phyloP scores from a whole-genome alignment of 1,140 invertebrate species.

The Cephus cinctus region DNA sequence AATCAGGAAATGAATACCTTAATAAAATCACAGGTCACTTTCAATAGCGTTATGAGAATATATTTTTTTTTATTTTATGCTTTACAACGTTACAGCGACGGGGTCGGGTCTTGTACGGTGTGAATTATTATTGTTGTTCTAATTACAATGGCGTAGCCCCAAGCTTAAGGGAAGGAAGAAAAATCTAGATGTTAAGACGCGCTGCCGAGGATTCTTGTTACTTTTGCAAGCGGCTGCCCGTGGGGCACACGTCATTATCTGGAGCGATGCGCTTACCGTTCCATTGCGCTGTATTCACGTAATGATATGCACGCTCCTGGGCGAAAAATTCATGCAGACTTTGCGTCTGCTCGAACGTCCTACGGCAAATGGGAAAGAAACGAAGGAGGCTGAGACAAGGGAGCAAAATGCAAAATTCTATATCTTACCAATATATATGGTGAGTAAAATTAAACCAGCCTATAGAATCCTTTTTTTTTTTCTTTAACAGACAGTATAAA shows the following conservation, averaged over 20 bases:
- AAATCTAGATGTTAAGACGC: slow-evolving; percentile 8
- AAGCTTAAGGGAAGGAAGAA: slow-evolving; percentile 9
- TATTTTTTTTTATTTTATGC: too few species aligned
- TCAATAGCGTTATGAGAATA: too few species aligned
- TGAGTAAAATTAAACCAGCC: too few species aligned
- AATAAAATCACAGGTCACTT: too few species aligned
- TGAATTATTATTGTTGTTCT: slow-evolving; percentile 27
- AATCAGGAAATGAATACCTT: too few species aligned
- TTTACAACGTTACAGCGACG: too few species aligned
- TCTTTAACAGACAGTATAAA: too few species aligned
- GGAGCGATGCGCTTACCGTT: slow-evolving; percentile 29
- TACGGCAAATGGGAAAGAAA: slow-evolving; percentile 1
- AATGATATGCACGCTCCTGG: slow-evolving; percentile 39
- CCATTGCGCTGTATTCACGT: slow-evolving; percentile 25
- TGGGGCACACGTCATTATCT: slow-evolving; percentile 24
- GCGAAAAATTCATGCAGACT: slow-evolving; percentile 29
- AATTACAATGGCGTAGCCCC: slow-evolving; percentile 23
- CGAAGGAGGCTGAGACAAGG: neutral
- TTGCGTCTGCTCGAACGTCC: slow-evolving; percentile 11
- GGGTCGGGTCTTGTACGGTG: slow-evolving; percentile 13
- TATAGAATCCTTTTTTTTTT: too few species aligned
- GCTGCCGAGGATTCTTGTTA: slow-evolving; percentile 8
- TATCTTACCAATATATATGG: too few species aligned
- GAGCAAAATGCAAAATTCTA: too few species aligned
- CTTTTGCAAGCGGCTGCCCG: slow-evolving; percentile 12